Evolutionary conservation across 2,888 invertebrate genomes (phyloP).

Genomic region (Autographa gamma): DNA sequence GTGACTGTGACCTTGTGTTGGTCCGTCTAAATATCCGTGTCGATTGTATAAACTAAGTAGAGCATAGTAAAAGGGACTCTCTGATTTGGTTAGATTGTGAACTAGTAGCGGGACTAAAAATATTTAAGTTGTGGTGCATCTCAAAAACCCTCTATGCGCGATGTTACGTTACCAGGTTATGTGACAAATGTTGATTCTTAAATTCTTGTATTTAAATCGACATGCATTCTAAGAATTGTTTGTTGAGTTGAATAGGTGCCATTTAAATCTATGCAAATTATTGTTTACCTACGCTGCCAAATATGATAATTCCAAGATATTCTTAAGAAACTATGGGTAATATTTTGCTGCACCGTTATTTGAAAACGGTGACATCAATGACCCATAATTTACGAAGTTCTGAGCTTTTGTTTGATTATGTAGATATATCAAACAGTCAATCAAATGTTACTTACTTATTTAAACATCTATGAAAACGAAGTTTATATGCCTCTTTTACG

Average conservation of each 20-base stretch:
- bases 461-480: too few relatives aligned
- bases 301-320: background rate
- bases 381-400: background rate
- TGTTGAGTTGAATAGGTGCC: background rate
- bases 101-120: constrained; percentile 2
- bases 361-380: background rate
- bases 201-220: background rate
- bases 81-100: constrained; percentile 9
- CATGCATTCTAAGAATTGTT: background rate
- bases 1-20: constrained; percentile 58
- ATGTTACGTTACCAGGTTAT: too few relatives aligned
- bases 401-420: background rate
- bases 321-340: background rate
- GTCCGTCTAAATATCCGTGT: constrained; percentile 66
- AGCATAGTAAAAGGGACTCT: constrained; percentile 3
- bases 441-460: background rate
- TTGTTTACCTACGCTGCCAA: constrained; percentile 3
- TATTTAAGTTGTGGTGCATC: background rate
- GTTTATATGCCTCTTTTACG: too few relatives aligned
- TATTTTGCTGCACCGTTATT: background rate
- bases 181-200: background rate
- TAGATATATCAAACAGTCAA: background rate
- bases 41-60: constrained; percentile 13
- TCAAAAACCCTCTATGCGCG: too few relatives aligned
- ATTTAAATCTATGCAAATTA: constrained; percentile 1